Conservation (phyloP, 1,140 invertebrate species). For the Vollenhovia emeryi region DNA sequence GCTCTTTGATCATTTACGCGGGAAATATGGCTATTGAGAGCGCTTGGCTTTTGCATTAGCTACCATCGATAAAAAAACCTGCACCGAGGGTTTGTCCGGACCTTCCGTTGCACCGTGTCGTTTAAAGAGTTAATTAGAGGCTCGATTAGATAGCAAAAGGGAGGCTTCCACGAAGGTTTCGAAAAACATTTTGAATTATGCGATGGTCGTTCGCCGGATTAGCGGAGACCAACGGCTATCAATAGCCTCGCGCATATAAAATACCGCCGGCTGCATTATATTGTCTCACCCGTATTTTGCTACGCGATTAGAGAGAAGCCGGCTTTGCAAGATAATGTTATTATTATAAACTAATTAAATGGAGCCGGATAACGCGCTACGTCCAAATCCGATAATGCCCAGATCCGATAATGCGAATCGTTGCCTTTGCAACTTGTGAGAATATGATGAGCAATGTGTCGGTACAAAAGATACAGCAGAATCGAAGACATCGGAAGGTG, state of each 20-base stretch:
- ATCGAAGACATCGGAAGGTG: background rate
- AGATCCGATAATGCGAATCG: background rate
- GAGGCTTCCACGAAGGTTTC: background rate
- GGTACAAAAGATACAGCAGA: background rate
- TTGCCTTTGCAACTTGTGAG: background rate
- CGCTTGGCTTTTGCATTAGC: conserved; percentile 61
- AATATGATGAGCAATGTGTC: background rate
- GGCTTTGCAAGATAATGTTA: background rate
- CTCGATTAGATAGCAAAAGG: conserved; percentile 43
- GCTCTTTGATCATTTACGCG: conserved; percentile 69
- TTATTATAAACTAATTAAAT: background rate
- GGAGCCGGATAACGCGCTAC: background rate
- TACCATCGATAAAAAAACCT: conserved; percentile 51
- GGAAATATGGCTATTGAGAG: conserved; percentile 65
- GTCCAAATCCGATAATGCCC: background rate
- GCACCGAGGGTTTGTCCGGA: background rate
- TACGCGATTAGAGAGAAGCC: background rate
- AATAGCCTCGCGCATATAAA: conserved; percentile 1
- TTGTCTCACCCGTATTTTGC: background rate
- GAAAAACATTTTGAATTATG: conserved; percentile 42
- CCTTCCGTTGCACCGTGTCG: background rate
- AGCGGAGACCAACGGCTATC: background rate
- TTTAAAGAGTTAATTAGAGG: conserved; percentile 49
- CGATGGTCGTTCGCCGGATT: background rate
- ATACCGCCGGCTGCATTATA: background rate